A percentile compares a stretch with the other conserved stretches of the same genome.
Conservation (phyloP, 2,113 vertebrate species). For the Gavia stellata region DNA sequence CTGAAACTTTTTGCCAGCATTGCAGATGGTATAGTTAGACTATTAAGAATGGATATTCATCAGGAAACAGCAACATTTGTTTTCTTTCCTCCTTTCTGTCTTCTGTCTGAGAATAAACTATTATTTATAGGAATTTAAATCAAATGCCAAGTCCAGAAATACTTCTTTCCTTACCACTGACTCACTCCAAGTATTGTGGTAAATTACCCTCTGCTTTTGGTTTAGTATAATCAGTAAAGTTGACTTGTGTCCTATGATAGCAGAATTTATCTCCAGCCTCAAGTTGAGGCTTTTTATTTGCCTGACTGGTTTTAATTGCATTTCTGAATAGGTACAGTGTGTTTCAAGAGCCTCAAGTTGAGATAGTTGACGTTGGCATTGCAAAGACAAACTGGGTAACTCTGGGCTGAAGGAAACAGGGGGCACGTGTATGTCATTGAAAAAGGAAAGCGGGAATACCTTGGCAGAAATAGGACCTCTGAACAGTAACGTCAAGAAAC, state of each 20-base stretch:
- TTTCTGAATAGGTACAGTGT: neutral
- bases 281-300: neutral
- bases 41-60: neutral
- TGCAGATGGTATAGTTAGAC: neutral
- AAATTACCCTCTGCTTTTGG: neutral
- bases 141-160: neutral
- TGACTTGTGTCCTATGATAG: neutral
- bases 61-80: neutral
- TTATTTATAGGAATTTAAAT: neutral
- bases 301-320: neutral
- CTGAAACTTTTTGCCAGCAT: neutral
- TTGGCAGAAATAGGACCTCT: neutral
- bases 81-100: neutral
- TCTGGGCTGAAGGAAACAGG: neutral
- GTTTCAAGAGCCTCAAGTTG: neutral
- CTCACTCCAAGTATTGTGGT: neutral
- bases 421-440: neutral
- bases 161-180: neutral
- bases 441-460: neutral
- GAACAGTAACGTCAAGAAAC: neutral
- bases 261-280: neutral
- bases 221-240: neutral
- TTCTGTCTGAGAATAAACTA: neutral
- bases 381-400: neutral
- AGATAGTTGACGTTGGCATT: neutral